Percentiles rank a stretch among this genome's conserved stretches.
Conservation (phyloP, 2,113 vertebrate species). For the Mormyrus lacerda region DNA sequence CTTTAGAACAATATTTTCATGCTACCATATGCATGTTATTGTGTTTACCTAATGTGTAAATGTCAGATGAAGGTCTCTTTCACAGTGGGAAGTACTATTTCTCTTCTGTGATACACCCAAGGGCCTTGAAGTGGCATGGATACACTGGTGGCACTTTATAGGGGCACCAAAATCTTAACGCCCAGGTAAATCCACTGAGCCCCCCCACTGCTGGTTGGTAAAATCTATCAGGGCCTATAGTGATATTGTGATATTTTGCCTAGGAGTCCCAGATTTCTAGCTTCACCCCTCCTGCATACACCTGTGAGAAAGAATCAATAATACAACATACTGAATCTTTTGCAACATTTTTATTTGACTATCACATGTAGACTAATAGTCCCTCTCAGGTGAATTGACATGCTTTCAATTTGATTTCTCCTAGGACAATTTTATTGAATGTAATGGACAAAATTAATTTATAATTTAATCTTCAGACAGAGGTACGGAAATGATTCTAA, state of each 20-base stretch:
- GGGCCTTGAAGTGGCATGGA: background rate
- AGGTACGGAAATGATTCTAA: background rate
- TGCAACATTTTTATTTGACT: background rate
- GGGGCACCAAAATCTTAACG: background rate
- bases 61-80: background rate
- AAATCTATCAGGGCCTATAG: too few relatives aligned
- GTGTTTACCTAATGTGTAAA: background rate
- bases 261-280: background rate
- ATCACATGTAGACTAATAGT: background rate
- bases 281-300: background rate
- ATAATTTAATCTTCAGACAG: background rate
- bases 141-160: background rate
- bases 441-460: background rate
- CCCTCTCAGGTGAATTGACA: background rate
- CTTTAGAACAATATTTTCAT: background rate
- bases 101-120: background rate
- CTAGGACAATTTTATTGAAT: background rate
- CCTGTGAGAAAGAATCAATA: background rate
- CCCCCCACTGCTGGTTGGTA: background rate
- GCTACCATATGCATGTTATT: background rate
- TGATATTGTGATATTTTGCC: too few relatives aligned
- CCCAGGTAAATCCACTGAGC: background rate
- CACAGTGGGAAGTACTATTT: background rate
- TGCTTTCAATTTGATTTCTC: background rate
- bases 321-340: background rate